Evolutionary conservation across 1,140 invertebrate genomes (phyloP).

Genomic region (Epicauta chinensis): DNA sequence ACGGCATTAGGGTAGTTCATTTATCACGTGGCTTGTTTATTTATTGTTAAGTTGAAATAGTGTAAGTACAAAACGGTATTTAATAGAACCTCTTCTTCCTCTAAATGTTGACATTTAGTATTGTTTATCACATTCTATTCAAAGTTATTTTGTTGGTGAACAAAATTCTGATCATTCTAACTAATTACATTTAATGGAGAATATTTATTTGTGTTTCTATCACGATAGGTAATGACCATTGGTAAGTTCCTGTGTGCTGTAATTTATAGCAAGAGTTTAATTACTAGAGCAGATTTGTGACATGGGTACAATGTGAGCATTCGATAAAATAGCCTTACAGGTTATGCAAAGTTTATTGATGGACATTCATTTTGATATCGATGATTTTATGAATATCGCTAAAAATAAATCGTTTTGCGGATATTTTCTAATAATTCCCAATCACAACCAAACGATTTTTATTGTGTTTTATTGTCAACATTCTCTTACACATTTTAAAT

Average conservation of each 20-base stretch:
- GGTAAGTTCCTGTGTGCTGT: constrained; percentile 1
- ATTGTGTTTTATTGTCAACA: constrained; percentile 6
- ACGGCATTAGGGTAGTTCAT: constrained; percentile 15
- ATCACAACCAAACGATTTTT: constrained; percentile 6
- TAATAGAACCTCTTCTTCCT: constrained; percentile 17
- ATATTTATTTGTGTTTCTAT: no score
- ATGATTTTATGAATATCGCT: constrained; percentile 4
- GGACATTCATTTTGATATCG: constrained; percentile 1
- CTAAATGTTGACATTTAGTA: constrained; percentile 16
- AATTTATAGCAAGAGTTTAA: constrained; percentile 17
- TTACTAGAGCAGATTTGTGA: constrained; percentile 9
- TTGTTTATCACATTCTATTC: constrained; percentile 19
- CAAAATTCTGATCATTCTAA: no score
- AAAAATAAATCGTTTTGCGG: constrained; percentile 7
- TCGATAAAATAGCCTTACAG: not conserved
- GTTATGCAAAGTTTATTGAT: not conserved
- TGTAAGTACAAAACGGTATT: constrained; percentile 18
- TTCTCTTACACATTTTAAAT: constrained; percentile 10
- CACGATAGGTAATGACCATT: constrained; percentile 11
- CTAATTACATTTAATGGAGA: no score
- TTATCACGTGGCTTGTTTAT: constrained; percentile 20
- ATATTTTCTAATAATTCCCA: constrained; percentile 3
- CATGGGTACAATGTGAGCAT: constrained; percentile 4
- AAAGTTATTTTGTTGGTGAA: no score
- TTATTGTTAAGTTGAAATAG: constrained; percentile 16